These are phyloP conservation scores for Ischnura elegans DNA, from an alignment of 2,888 invertebrate genomes.

Conservation along the genomic window DNA sequence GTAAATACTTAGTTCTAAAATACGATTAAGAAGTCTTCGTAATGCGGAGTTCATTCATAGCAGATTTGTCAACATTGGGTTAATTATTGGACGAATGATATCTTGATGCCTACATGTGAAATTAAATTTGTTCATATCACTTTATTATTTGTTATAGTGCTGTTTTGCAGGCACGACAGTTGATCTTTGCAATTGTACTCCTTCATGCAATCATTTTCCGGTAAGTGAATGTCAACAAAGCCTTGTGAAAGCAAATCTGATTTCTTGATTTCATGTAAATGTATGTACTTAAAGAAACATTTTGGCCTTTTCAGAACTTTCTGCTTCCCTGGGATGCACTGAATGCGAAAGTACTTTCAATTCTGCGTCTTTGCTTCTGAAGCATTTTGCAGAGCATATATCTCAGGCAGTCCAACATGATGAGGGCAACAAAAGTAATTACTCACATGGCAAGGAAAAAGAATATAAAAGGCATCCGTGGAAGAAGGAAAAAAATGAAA, in stretches of 20 bases:
- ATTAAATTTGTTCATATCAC: not conserved
- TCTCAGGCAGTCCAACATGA: conserved; percentile 69
- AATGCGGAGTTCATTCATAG: conserved; percentile 56
- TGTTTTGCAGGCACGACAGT: conserved; percentile 58
- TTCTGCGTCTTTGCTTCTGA: conserved; percentile 75
- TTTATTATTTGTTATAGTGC: conserved; percentile 11
- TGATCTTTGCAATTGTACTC: conserved; percentile 44
- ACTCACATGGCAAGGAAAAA: conserved; percentile 52
- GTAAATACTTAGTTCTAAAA: not conserved
- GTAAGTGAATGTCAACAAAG: conserved; percentile 57
- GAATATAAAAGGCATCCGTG: conserved; percentile 43
- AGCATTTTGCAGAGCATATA: conserved; percentile 76
- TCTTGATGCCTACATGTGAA: not conserved
- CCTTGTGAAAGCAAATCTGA: not conserved
- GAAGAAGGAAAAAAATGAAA: conserved; percentile 70
- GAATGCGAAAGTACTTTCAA: conserved; percentile 75
- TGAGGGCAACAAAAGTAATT: conserved; percentile 64
- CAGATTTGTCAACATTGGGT: conserved; percentile 58
- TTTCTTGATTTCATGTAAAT: not conserved
- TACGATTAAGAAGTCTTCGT: conserved; percentile 63
- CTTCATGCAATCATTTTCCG: conserved; percentile 70
- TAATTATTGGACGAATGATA: not conserved
- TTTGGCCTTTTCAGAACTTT: conserved; percentile 67
- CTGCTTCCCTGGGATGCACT: conserved; percentile 72
- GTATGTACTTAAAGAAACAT: not conserved